These are phyloP conservation scores for Lacerta agilis DNA, from an alignment of 2,797 vertebrate species.

Conservation along the genomic window DNA sequence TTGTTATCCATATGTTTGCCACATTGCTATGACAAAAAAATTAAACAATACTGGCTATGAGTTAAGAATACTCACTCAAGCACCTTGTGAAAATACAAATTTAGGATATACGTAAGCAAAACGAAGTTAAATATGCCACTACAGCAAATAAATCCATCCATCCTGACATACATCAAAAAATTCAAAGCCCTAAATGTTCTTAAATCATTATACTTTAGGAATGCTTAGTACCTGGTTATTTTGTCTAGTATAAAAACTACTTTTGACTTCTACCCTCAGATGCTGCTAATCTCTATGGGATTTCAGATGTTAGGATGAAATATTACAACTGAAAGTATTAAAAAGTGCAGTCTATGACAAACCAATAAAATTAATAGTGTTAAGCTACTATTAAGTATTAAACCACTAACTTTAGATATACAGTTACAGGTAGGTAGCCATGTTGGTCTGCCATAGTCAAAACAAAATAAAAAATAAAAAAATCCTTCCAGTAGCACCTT, in stretches of 20 bases:
- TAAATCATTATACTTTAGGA: neutral
- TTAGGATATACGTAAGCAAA: neutral
- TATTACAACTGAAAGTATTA: neutral
- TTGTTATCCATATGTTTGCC: conserved; percentile 39
- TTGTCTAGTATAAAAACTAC: neutral
- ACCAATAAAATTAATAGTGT: neutral
- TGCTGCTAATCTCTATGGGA: neutral
- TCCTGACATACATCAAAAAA: neutral
- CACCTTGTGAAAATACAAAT: no score
- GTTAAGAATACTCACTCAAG: conserved; percentile 27
- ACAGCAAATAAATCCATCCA: neutral
- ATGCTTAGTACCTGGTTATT: neutral
- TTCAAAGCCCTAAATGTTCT: neutral
- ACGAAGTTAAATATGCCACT: neutral
- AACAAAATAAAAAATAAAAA: no score
- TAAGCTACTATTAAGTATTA: neutral
- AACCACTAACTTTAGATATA: neutral
- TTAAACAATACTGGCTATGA: conserved; percentile 3
- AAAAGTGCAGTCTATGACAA: neutral
- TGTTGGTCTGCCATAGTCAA: no score
- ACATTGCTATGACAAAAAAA: conserved; percentile 9
- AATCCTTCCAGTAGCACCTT: no score
- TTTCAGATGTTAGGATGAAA: neutral
- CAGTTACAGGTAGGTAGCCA: no score
- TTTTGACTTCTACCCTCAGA: neutral